Evolutionary conservation across 1,140 invertebrate species (phyloP).

Genomic region (Druon quercuslanigerum): DNA sequence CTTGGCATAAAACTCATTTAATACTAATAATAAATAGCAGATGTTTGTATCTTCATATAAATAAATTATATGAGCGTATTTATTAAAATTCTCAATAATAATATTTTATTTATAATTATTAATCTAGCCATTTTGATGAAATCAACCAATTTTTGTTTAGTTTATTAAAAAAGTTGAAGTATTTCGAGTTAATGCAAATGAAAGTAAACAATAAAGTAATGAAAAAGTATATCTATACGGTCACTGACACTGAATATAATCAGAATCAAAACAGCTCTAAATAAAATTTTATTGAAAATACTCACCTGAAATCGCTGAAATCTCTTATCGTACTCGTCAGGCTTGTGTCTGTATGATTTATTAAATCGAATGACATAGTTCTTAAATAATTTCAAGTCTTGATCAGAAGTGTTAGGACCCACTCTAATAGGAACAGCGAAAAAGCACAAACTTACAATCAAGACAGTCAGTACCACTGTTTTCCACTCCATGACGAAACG

Average conservation of each 20-base stretch:
- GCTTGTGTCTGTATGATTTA: constrained; percentile 80
- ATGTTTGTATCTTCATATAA: no score
- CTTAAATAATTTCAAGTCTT: constrained; percentile 76
- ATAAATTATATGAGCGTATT: no score
- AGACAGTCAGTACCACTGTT: constrained; percentile 61
- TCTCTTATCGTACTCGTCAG: constrained; percentile 78
- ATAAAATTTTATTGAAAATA: background rate
- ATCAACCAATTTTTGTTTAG: no score
- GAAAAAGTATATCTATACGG: no score
- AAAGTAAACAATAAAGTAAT: no score
- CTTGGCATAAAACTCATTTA: no score
- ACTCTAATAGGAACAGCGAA: constrained; percentile 75
- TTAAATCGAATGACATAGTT: constrained; percentile 80
- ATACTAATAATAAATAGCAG: no score
- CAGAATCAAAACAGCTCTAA: background rate
- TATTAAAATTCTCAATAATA: no score
- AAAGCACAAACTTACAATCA: constrained; percentile 73
- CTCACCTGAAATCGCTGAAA: constrained; percentile 82
- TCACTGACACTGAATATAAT: background rate
- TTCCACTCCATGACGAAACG: constrained; percentile 68
- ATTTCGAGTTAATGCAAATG: no score
- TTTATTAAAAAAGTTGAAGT: no score
- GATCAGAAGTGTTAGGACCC: constrained; percentile 50
- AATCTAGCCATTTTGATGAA: no score
- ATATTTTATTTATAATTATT: no score